Evolutionary conservation across 2,888 invertebrate species (phyloP).

Genomic region (Apomyelois bistriatella): DNA sequence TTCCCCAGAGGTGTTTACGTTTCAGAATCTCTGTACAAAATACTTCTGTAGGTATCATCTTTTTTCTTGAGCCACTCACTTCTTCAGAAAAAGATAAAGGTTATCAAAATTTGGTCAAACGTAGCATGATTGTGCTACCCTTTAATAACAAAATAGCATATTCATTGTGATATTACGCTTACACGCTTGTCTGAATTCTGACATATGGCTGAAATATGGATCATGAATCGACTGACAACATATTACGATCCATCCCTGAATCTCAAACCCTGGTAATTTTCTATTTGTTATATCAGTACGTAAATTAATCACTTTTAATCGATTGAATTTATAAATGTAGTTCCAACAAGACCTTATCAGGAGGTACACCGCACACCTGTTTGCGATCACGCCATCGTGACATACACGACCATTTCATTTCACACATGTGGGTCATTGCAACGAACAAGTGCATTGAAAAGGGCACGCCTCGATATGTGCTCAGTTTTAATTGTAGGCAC

Average conservation of each 20-base stretch:
- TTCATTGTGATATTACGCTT: not conserved
- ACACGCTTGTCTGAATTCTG: not conserved
- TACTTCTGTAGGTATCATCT: too few species aligned
- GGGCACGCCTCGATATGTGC: slow-evolving; percentile 52
- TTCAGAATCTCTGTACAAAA: too few species aligned
- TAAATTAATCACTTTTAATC: not conserved
- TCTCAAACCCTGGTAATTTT: too few species aligned
- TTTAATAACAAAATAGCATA: not conserved
- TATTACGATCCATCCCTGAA: too few species aligned
- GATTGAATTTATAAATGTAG: not conserved
- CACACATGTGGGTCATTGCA: slow-evolving; percentile 74
- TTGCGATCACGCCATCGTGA: slow-evolving; percentile 41
- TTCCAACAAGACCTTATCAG: slow-evolving; percentile 17
- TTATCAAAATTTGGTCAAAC: not conserved
- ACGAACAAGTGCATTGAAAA: slow-evolving; percentile 42
- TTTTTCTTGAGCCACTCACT: too few species aligned
- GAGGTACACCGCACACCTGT: slow-evolving; percentile 33
- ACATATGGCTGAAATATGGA: not conserved
- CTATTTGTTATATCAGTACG: too few species aligned
- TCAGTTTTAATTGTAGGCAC: not conserved
- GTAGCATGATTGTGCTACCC: not conserved
- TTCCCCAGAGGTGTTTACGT: too few species aligned
- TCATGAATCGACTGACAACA: too few species aligned
- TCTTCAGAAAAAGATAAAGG: too few species aligned
- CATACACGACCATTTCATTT: slow-evolving; percentile 54